Evolutionary conservation across 2,113 vertebrate genomes (phyloP).

Genomic region (Xyrauchen texanus): DNA sequence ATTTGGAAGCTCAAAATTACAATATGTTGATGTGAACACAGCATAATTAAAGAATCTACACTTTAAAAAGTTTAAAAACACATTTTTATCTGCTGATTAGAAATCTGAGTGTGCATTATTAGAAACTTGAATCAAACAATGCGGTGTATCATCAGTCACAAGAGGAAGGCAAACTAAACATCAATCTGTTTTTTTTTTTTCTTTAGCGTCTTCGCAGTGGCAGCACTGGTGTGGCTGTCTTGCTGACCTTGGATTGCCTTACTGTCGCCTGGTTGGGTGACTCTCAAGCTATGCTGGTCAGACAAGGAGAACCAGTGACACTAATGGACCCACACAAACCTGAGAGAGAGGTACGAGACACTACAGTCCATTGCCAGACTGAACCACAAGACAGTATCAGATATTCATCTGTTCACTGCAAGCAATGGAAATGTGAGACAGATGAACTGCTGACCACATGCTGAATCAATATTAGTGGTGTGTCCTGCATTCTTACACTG

Average conservation of each 20-base stretch:
- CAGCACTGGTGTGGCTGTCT: slow-evolving; percentile 82
- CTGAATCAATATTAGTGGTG: slow-evolving; percentile 19
- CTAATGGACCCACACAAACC: slow-evolving; percentile 96
- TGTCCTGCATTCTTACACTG: slow-evolving; percentile 3
- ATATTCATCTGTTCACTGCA: not conserved
- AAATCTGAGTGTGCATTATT: too few species aligned
- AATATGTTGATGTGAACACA: too few species aligned
- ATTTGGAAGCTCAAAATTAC: too few species aligned
- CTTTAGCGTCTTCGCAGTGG: slow-evolving; percentile 88
- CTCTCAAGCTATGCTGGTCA: slow-evolving; percentile 88
- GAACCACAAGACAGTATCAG: not conserved
- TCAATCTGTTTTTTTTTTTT: not conserved
- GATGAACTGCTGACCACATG: slow-evolving; percentile 25
- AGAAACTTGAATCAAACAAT: too few species aligned
- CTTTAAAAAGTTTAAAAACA: too few species aligned
- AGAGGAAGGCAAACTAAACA: too few species aligned
- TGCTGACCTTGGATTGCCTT: slow-evolving; percentile 78
- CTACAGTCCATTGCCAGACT: not conserved
- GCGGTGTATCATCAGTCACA: too few species aligned
- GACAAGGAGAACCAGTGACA: slow-evolving; percentile 76
- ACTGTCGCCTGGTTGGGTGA: slow-evolving; percentile 92
- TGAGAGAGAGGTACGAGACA: slow-evolving; percentile 83
- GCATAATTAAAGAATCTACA: too few species aligned
- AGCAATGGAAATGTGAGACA: slow-evolving; percentile 19
- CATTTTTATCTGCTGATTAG: too few species aligned